These are phyloP conservation scores for Fistularia tabacaria DNA, from an alignment of 2,797 vertebrate species.

Conservation along the genomic window DNA sequence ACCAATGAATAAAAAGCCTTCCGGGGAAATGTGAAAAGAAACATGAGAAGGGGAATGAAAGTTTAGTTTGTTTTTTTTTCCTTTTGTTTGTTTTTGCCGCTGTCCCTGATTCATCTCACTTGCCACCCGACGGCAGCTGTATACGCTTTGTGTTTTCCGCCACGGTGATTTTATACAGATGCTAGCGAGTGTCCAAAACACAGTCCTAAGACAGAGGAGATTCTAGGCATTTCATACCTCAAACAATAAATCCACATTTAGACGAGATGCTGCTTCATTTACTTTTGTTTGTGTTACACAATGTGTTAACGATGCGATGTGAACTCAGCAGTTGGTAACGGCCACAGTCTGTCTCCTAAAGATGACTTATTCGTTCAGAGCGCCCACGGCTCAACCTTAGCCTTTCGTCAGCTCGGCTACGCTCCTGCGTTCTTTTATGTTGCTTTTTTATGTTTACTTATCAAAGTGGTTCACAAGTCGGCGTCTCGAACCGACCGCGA, in stretches of 20 bases:
- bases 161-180: slow-evolving; percentile 33
- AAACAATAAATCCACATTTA: slow-evolving; percentile 67
- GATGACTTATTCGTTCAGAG: slow-evolving; percentile 45
- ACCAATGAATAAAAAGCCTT: slow-evolving; percentile 26
- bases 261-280: slow-evolving; percentile 62
- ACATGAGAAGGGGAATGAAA: slow-evolving; percentile 33
- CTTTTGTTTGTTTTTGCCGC: slow-evolving; percentile 1
- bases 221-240: slow-evolving; percentile 53
- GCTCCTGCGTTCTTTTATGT: slow-evolving; percentile 47
- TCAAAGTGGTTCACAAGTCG: slow-evolving; percentile 53
- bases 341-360: slow-evolving; percentile 57
- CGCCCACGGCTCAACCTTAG: slow-evolving; percentile 54
- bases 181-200: slow-evolving; percentile 27
- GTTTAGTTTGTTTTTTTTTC: slow-evolving; percentile 9
- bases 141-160: slow-evolving; percentile 26
- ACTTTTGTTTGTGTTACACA: slow-evolving; percentile 54
- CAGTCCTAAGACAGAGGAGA: slow-evolving; percentile 28
- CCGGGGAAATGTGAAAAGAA: slow-evolving; percentile 37
- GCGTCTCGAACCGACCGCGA: slow-evolving; percentile 40
- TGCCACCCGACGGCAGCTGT: slow-evolving; percentile 30
- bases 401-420: slow-evolving; percentile 43
- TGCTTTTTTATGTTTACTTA: slow-evolving; percentile 35
- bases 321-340: too few species aligned
- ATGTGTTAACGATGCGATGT: slow-evolving; percentile 61
- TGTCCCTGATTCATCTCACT: slow-evolving; percentile 4